phyloP scores from a whole-genome alignment of 2,113 vertebrate genomes.

The Rhynchomys soricoides region DNA sequence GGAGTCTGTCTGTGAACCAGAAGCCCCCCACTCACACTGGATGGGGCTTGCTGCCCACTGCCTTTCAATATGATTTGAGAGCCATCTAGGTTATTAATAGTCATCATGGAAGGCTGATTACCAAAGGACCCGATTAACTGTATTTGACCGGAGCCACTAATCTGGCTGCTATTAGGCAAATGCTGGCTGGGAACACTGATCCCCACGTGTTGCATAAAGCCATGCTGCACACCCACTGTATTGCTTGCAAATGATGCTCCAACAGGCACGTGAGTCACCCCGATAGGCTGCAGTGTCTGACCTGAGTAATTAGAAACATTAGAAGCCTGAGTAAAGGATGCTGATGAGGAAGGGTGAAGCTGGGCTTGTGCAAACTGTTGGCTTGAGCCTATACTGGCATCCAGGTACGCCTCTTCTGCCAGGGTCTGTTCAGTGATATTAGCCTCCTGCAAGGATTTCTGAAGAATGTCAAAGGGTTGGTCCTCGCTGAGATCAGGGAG shows the following conservation, averaged over 20 bases:
- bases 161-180: conserved; percentile 91
- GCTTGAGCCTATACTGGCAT: conserved; percentile 91
- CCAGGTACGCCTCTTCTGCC: conserved; percentile 97
- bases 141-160: conserved; percentile 93
- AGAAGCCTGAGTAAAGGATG: conserved; percentile 92
- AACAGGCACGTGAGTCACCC: conserved; percentile 89
- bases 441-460: conserved; percentile 98
- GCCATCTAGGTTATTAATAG: conserved; percentile 95
- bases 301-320: conserved; percentile 92
- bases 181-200: conserved; percentile 92
- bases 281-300: conserved; percentile 89
- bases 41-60: conserved; percentile 87
- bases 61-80: conserved; percentile 95
- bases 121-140: conserved; percentile 96
- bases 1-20: conserved; percentile 89
- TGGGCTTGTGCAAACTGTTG: conserved; percentile 90
- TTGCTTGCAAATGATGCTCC: conserved; percentile 91
- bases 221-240: conserved; percentile 92
- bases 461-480: conserved; percentile 98
- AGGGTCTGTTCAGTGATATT: conserved; percentile 99
- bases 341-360: conserved; percentile 90
- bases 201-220: conserved; percentile 94
- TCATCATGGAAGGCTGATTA: conserved; percentile 94
- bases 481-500: conserved; percentile 95
- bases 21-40: conserved; percentile 87